A percentile compares a stretch with the other conserved stretches of the same genome.
Evolutionary conservation across 2,113 vertebrate species (phyloP).

Genomic region (Sardina pilchardus): DNA sequence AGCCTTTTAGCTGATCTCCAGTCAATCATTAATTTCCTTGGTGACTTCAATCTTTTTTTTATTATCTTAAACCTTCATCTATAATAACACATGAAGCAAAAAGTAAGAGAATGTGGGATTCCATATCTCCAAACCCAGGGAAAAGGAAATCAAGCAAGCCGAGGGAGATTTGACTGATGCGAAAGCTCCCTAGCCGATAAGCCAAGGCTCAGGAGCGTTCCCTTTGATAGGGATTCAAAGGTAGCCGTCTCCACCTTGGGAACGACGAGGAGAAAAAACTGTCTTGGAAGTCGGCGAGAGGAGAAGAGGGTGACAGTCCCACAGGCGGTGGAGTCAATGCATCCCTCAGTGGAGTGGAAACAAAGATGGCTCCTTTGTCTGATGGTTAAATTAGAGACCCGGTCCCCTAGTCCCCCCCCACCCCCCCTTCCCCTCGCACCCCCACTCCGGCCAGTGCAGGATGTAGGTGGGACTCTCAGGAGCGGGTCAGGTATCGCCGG

Average conservation of each 20-base stretch:
- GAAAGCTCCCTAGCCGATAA: not conserved
- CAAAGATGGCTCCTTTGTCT: slow-evolving; percentile 2
- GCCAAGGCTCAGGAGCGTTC: not conserved
- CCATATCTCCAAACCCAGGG: not conserved
- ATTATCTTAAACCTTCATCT: not conserved
- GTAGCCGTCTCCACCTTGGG: not conserved
- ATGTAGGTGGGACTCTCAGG: slow-evolving; percentile 38
- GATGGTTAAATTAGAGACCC: not conserved
- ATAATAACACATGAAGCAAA: not conserved
- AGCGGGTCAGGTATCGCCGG: slow-evolving; percentile 42
- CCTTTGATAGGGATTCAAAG: not conserved
- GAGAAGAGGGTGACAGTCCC: not conserved
- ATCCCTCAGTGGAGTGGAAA: not conserved
- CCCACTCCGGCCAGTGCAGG: not conserved
- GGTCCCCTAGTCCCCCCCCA: not conserved
- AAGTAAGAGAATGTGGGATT: not conserved
- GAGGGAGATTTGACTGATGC: not conserved
- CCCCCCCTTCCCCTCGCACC: not conserved
- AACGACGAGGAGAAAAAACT: not conserved
- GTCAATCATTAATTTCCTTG: not conserved
- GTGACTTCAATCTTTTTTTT: not conserved
- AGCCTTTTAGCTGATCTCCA: not conserved
- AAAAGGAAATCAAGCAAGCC: not conserved
- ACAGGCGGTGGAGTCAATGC: not conserved
- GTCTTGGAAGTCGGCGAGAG: not conserved